Conservation (phyloP, 2,888 invertebrate species). For the Dione vanillae region DNA sequence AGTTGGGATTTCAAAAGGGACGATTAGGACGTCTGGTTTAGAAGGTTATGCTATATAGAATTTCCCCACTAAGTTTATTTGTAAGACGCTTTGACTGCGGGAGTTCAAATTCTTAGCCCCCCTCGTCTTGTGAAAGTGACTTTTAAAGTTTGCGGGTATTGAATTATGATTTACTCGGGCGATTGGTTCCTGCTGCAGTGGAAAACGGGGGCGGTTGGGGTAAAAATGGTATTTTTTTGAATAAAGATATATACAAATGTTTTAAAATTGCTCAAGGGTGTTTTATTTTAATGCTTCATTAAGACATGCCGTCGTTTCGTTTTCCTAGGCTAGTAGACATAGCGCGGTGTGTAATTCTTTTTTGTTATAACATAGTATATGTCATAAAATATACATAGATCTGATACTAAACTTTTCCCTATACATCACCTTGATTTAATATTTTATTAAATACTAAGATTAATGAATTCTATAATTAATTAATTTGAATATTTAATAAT, state of each 20-base stretch:
- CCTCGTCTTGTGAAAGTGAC: conserved; percentile 64
- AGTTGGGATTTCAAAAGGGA: conserved; percentile 84
- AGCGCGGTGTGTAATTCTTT: no score
- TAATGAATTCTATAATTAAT: no score
- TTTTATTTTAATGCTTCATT: neutral
- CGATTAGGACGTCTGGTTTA: conserved; percentile 83
- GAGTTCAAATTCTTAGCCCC: conserved; percentile 65
- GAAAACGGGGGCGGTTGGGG: conserved; percentile 33
- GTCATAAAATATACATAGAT: no score
- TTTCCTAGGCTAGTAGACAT: no score
- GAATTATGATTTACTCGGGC: conserved; percentile 69
- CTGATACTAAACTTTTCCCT: no score
- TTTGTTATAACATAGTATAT: no score
- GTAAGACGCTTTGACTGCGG: conserved; percentile 68
- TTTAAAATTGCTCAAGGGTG: neutral
- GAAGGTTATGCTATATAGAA: conserved; percentile 78
- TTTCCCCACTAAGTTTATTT: conserved; percentile 67
- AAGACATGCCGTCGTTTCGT: neutral
- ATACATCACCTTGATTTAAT: no score
- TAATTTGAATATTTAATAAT: no score
- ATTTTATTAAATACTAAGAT: no score
- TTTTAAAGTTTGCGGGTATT: conserved; percentile 69
- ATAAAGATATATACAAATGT: conserved; percentile 8
- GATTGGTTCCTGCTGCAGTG: conserved; percentile 63
- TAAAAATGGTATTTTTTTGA: neutral